Conservation (phyloP, 64 coral and sea anemone genomes). For the Montipora cactus region DNA sequence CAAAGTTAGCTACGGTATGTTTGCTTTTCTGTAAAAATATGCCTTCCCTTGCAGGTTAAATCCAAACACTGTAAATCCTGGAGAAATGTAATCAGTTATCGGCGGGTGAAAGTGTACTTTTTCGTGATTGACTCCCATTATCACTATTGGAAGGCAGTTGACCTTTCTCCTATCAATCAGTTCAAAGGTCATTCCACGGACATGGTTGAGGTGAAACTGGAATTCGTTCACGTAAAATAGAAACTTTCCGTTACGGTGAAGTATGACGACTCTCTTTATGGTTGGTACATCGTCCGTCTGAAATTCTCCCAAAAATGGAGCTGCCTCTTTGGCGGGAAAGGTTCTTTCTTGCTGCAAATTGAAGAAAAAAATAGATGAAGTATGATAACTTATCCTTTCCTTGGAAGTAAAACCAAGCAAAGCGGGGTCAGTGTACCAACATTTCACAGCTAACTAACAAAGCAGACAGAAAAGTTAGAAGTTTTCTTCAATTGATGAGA, state of each 20-base stretch:
- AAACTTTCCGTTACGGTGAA: background rate
- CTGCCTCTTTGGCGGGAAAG: background rate
- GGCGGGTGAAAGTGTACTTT: constrained; percentile 52
- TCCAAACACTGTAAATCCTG: constrained; percentile 58
- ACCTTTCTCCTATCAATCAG: constrained; percentile 36
- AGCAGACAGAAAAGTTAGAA: too few species aligned
- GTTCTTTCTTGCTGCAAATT: background rate
- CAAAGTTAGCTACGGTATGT: background rate
- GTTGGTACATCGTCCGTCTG: constrained; percentile 23
- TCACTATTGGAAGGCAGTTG: constrained; percentile 9
- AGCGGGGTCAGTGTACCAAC: too few species aligned
- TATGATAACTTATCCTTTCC: too few species aligned
- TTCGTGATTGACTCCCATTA: constrained; percentile 55
- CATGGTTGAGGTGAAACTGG: constrained; percentile 5
- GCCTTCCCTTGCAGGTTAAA: constrained; percentile 57
- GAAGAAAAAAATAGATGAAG: too few species aligned
- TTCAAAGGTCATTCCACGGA: constrained; percentile 62
- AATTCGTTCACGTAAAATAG: background rate
- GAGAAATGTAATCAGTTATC: background rate
- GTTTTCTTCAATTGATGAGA: too few species aligned
- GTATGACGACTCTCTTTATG: background rate
- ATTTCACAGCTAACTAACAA: too few species aligned
- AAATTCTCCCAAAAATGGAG: constrained; percentile 33
- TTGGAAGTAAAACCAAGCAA: too few species aligned
- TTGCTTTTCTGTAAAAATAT: constrained; percentile 34